Evolutionary conservation across 2,888 invertebrate genomes (phyloP), one percentile per base, ranked within the genome.

Genomic region (Panopea generosa): DNA sequence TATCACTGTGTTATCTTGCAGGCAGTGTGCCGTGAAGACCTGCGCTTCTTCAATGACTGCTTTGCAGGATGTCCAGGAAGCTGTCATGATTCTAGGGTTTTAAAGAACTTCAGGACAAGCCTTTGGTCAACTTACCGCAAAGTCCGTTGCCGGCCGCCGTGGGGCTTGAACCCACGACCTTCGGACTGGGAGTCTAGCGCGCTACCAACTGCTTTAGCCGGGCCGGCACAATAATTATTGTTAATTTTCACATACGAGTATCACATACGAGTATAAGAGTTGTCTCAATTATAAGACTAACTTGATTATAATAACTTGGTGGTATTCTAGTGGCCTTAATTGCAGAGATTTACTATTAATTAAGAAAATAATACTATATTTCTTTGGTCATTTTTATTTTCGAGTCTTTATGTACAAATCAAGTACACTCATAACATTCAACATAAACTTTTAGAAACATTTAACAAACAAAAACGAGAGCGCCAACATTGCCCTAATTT

Each of bases 11-110:
- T 77, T n/a, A 65, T 69, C 14, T 26, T 73, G n/a, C 65, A 77
- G 53, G 45, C 55, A 18, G 68, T 77, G 11, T 72, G 69, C 38
- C 50, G 62, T 27, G 61, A 68, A 38, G 60, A 67, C 20, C 0
- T 72, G 50, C 22, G 43, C 11, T 77, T 60, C n/a, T n/a, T n/a
- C 50, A 69, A 52, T 26, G 24, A 77, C 50, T 56, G 67, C 22
- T 68, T 56, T 49, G 24, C 50, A n/a, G 67, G 77, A 18, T 77
- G 62, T 59, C 77, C 68, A 29, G 80, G 80, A 22, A 77, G 70
- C 33, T 56, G 56, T 16, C 80, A 80, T 57, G 76, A 80, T 63
- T 61, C 80, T 6, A 26, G 76, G 9, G 73, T 80, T 9, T 55
- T 80, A 22, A 72, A 63, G 27, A 77, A 74, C 27, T 67, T 70